Base-by-base conservation (phyloP, 2,113 vertebrate species). In the Oryzias melastigma region DNA sequence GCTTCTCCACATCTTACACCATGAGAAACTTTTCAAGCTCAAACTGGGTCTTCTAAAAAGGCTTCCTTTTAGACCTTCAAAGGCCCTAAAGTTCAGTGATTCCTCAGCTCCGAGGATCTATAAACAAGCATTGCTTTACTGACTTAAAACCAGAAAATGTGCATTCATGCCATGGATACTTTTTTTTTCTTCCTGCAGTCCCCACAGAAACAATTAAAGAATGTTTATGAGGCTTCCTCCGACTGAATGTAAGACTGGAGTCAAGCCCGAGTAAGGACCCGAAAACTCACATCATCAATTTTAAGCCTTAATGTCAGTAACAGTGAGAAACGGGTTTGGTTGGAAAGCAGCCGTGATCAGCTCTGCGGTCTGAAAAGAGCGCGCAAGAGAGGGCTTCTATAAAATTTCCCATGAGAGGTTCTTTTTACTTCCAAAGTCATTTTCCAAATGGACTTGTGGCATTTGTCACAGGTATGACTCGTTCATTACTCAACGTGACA, bases 281-380 rank as follows among this genome's bases (percentile, higher is more conserved):
- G 3, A 27, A 19, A 20, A 58, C 45, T 52, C 51, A 52, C 18
- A 17, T 58, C 35, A 43, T 51, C 22, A 52, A 35, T 65, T 65
- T 65, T 7, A n/a, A 43, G 14, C 45, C 63, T 65, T 52, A 68
- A 44, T 60, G 19, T 29, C 14, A 5, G 49, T 54, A 57, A 61
- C 5, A 18, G 44, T 35, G 35, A 35, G 35, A 35, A 8, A 35
- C 8, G 35, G 10, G 52, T 24, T 47, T 7, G n/a, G 54, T n/a
- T 56, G 52, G 6, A 58, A 52, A 20, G 42, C 19, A 14, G 17
- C 53, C 47, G 29, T 17, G n/a, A 49, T 45, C 53, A 65, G 15
- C 52, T 57, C 14, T 50, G 40, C 6, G 25, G 19, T 49, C n/a
- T 58, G 35, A 35, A 35, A 27, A 5, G 25, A 10, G 3, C 22